A percentile compares a stretch with the other conserved stretches of the same genome.
These are phyloP conservation scores for Copsychus sechellarum DNA, from an alignment of 2,113 vertebrate genomes.

Conservation along the genomic window DNA sequence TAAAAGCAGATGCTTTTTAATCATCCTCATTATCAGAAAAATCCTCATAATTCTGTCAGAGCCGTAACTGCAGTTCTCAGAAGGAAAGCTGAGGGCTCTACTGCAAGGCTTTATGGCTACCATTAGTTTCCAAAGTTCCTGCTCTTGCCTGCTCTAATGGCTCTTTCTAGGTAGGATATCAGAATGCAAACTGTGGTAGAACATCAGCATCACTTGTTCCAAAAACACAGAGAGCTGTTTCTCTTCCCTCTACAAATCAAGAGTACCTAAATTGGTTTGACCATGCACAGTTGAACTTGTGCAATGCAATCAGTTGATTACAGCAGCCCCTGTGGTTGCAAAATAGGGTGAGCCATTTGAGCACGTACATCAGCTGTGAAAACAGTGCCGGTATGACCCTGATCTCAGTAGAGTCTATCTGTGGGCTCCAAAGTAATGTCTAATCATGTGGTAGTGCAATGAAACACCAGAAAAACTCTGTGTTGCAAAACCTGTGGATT, in stretches of 20 bases:
- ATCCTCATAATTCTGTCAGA: not conserved
- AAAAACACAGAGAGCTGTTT: not conserved
- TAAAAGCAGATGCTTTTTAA: constrained; percentile 22
- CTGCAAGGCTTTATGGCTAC: not conserved
- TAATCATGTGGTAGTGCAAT: not conserved
- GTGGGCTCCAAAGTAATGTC: not conserved
- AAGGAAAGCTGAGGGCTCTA: not conserved
- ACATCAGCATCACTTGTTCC: not conserved
- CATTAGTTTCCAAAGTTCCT: not conserved
- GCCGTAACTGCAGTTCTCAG: not conserved
- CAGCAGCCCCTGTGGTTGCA: not conserved
- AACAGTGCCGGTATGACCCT: not conserved
- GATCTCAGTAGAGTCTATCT: not conserved
- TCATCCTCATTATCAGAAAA: not conserved
- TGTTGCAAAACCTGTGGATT: not conserved
- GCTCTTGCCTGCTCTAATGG: not conserved
- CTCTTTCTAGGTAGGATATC: not conserved
- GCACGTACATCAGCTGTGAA: not conserved
- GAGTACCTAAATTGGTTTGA: not conserved
- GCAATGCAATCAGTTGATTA: not conserved
- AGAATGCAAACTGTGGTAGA: not conserved
- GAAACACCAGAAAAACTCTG: not conserved
- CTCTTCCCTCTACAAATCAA: not conserved
- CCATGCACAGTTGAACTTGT: not conserved
- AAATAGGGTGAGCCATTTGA: not conserved